Percentiles rank a stretch among this genome's conserved stretches.
Conservation (phyloP, 1,140 invertebrate species). For the Nasonia giraulti region DNA sequence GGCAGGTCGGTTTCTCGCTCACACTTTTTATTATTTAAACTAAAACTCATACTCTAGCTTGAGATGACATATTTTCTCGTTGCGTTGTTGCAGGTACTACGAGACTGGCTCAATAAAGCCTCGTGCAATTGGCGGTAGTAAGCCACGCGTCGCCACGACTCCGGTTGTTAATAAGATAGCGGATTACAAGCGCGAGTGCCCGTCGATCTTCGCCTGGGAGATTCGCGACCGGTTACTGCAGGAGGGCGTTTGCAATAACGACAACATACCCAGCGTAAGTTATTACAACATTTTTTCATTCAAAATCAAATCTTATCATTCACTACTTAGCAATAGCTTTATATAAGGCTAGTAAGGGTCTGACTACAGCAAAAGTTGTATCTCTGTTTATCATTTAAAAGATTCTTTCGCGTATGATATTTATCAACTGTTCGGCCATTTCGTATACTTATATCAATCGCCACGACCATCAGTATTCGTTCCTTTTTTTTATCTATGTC, state of each 20-base stretch:
- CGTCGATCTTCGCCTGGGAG: slow-evolving; percentile 99
- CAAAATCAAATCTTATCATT: too few species aligned
- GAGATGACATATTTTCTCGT: slow-evolving; percentile 2
- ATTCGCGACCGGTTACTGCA: slow-evolving; percentile 95
- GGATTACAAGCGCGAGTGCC: slow-evolving; percentile 96
- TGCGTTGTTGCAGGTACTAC: slow-evolving; percentile 87
- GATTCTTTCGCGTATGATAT: too few species aligned
- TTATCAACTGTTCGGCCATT: too few species aligned
- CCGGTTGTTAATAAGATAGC: slow-evolving; percentile 96
- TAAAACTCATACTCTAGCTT: too few species aligned
- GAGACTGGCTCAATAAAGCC: slow-evolving; percentile 98
- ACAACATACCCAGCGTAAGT: slow-evolving; percentile 99
- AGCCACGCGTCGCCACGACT: slow-evolving; percentile 96
- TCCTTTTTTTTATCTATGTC: too few species aligned
- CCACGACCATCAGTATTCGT: too few species aligned
- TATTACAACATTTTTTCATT: slow-evolving; percentile 34
- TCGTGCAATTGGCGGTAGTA: slow-evolving; percentile 95
- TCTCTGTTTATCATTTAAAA: too few species aligned
- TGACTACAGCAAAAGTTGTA: too few species aligned
- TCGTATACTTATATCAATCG: too few species aligned
- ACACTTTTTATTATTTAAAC: too few species aligned
- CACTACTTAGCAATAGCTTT: too few species aligned
- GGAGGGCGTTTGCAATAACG: slow-evolving; percentile 98
- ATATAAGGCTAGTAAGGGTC: too few species aligned
- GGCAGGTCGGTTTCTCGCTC: slow-evolving; percentile 84